phyloP scores from a whole-genome alignment of 2,113 vertebrate species.

The Colistium nudipinnis region DNA sequence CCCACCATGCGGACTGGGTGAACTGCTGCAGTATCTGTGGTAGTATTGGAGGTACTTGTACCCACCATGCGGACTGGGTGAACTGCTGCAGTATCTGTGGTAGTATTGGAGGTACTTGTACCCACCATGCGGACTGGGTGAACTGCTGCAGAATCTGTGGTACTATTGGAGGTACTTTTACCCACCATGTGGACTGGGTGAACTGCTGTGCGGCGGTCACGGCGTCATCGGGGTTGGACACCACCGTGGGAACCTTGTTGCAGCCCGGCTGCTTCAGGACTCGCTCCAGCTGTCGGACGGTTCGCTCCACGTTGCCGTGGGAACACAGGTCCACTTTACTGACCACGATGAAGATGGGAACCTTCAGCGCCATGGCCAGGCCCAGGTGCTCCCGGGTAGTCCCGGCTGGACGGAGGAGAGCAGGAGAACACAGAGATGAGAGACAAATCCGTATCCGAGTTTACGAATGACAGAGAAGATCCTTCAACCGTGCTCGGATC shows the following conservation, averaged over 20 bases:
- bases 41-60: background rate
- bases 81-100: background rate
- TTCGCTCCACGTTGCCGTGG: constrained; percentile 89
- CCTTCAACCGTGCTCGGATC: too few relatives aligned
- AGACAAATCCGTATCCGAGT: too few relatives aligned
- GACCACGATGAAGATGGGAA: constrained; percentile 96
- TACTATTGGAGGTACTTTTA: background rate
- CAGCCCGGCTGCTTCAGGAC: constrained; percentile 96
- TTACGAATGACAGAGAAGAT: too few relatives aligned
- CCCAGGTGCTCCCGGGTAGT: constrained; percentile 95
- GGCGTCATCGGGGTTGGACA: constrained; percentile 89
- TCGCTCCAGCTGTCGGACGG: constrained; percentile 92
- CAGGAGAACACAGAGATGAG: too few relatives aligned
- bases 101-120: background rate
- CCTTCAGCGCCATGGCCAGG: constrained; percentile 95
- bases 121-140: background rate
- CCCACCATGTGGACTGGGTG: constrained; percentile 90
- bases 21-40: too few relatives aligned
- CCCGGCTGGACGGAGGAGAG: constrained; percentile 81
- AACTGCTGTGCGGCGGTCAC: constrained; percentile 96
- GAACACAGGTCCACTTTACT: constrained; percentile 95
- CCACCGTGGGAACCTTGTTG: constrained; percentile 92
- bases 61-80: too few relatives aligned
- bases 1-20: too few relatives aligned
- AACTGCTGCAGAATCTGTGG: too few relatives aligned